These are phyloP conservation scores for Apostichopus leukothele DNA, from an alignment of 53 echinoderm and acorn worm species.

Conservation along the genomic window DNA sequence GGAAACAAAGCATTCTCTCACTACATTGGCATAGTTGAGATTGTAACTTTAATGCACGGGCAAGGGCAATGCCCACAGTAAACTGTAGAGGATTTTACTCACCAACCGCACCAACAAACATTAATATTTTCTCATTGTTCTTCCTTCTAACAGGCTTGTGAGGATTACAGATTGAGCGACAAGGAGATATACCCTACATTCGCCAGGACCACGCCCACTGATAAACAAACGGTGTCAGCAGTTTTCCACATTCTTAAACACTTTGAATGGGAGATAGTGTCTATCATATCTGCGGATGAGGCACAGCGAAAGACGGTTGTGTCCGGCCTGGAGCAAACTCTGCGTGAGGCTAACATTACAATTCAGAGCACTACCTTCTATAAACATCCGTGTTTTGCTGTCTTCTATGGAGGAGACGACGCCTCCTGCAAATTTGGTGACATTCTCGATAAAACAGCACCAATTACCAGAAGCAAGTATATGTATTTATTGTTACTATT, in stretches of 20 bases:
- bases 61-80: no score
- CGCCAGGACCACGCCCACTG: conserved; percentile 78
- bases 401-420: not conserved
- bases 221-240: conserved; percentile 67
- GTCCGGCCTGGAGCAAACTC: conserved; percentile 4
- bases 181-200: conserved; percentile 77
- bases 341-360: conserved; percentile 15
- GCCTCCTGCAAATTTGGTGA: conserved; percentile 20
- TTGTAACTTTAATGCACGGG: no score
- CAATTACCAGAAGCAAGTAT: conserved; percentile 79
- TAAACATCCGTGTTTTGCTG: conserved; percentile 49
- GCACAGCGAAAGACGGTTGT: conserved; percentile 13
- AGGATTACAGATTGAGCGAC: conserved; percentile 71
- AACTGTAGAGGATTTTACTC: no score
- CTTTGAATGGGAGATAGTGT: conserved; percentile 80
- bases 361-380: conserved; percentile 51
- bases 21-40: no score
- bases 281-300: conserved; percentile 56
- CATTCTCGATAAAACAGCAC: conserved; percentile 63
- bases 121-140: not conserved
- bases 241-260: conserved; percentile 69
- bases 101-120: no score
- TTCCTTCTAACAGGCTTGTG: conserved; percentile 66
- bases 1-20: no score
- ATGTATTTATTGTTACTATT: not conserved